Conservation (phyloP, 2,797 vertebrate species). For the Intellagama lesueurii region DNA sequence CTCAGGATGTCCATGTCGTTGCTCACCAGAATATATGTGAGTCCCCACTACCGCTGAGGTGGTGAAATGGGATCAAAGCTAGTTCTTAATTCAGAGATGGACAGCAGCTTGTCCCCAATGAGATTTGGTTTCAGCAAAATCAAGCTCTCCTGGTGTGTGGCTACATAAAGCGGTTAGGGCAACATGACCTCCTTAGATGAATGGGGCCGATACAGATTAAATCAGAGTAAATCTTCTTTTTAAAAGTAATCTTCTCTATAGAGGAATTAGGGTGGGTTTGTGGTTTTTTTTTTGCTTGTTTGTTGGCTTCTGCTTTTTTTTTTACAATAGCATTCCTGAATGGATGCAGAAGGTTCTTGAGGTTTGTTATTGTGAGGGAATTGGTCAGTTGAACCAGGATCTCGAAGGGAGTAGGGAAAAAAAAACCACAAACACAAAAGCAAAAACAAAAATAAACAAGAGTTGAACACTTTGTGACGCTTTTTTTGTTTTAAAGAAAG, state of each 20-base stretch:
- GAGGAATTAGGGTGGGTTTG: conserved; percentile 74
- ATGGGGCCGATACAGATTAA: conserved; percentile 83
- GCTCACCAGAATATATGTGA: background rate
- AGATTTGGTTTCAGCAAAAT: conserved; percentile 70
- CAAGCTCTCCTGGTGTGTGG: conserved; percentile 79
- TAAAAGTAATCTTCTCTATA: conserved; percentile 87
- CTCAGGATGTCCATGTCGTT: no score
- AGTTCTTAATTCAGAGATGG: conserved; percentile 73
- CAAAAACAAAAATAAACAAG: no score
- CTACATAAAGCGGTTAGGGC: conserved; percentile 87
- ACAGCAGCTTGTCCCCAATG: conserved; percentile 73
- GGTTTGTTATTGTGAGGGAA: conserved; percentile 59
- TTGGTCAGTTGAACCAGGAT: conserved; percentile 52
- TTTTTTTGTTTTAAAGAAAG: background rate
- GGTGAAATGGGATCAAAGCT: conserved; percentile 51
- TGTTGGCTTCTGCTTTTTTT: no score
- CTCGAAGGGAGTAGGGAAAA: conserved; percentile 43
- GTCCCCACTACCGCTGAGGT: conserved; percentile 46
- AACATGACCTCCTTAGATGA: conserved; percentile 92
- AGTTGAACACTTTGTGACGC: conserved; percentile 30
- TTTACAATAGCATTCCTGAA: conserved; percentile 83
- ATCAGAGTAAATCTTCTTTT: conserved; percentile 83
- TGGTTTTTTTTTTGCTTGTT: conserved; percentile 68
- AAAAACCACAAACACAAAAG: conserved; percentile 37
- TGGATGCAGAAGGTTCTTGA: conserved; percentile 84